Base-by-base conservation (phyloP, 2,797 vertebrate species). In the Xenentodon cancila region DNA sequence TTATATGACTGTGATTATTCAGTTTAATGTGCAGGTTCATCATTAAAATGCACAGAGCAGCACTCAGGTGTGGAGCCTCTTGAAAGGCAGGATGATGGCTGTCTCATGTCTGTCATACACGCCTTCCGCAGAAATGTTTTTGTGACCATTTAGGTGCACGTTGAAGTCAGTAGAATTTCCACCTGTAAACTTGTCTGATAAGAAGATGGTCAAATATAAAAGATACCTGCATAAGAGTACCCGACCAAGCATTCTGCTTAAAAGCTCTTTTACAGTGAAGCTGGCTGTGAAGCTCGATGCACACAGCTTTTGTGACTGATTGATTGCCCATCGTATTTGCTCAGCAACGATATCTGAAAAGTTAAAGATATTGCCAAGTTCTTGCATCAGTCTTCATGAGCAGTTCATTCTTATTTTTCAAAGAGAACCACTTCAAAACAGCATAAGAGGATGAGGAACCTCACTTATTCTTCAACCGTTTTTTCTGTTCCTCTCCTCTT, bases 301-400 rank as follows among this genome's bases (percentile, higher is more conserved):
- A 43, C 16, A n/a, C 49, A 11, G 63, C 71, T 80, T 76, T 76
- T n/a, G 9, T 60, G 77, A 80, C 68, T 76, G 78, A 84, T 81
- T 76, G 78, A 84, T 81, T 27, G 53, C 40, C 63, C 43, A 52
- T 84, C 73, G 5, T 71, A 70, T 84, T 86, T 74, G 64, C 80
- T 80, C 70, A 61, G 67, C 66, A 71, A 60, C 47, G 1, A 56
- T 56, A 67, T 79, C 67, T 74, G 47, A 82, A 77, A 73, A 81
- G 69, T 60, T 30, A 55, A 75, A 86, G 64, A 71, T 68, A 50
- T 91, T 89, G 88, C 84, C 46, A 50, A 50, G 73, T 69, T 67
- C 69, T 92, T 89, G 79, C 88, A 81, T 91, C 88, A 89, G 73
- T 79, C 76, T 42, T 73, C 69, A 22, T 68, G 77, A 84, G 77